Evolutionary conservation across 2,113 vertebrate species (phyloP).

Genomic region (Salvelinus namaycush): DNA sequence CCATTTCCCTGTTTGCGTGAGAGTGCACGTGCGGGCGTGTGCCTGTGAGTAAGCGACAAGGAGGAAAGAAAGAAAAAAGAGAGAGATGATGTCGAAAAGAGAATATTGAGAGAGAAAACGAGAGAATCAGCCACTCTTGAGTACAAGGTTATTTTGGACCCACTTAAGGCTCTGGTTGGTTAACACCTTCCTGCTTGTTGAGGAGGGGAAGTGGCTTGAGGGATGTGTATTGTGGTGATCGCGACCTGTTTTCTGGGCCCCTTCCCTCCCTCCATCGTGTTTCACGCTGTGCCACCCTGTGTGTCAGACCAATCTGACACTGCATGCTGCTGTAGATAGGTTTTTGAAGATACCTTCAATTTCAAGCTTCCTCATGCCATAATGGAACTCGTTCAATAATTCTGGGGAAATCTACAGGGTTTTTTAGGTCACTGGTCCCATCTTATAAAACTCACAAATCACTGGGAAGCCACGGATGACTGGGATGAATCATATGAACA

Average conservation of each 20-base stretch:
- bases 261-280: not conserved
- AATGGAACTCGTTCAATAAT: not conserved
- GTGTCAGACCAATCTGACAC: conserved; percentile 53
- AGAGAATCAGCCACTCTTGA: too few species aligned
- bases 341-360: conserved; percentile 18
- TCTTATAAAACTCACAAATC: not conserved
- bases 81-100: not conserved
- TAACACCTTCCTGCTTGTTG: too few species aligned
- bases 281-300: not conserved
- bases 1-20: not conserved
- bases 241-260: too few species aligned
- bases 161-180: too few species aligned
- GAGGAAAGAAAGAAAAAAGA: not conserved
- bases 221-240: too few species aligned
- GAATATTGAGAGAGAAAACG: too few species aligned
- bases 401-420: too few species aligned
- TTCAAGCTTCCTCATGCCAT: conserved; percentile 4
- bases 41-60: not conserved
- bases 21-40: not conserved
- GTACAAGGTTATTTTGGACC: too few species aligned
- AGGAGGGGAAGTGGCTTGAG: too few species aligned
- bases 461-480: too few species aligned
- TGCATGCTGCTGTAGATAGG: not conserved
- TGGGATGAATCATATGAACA: too few species aligned
- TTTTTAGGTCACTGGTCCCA: conserved; percentile 4